Conservation (phyloP, 2,888 invertebrate species). For the Cheilosia pagana region DNA sequence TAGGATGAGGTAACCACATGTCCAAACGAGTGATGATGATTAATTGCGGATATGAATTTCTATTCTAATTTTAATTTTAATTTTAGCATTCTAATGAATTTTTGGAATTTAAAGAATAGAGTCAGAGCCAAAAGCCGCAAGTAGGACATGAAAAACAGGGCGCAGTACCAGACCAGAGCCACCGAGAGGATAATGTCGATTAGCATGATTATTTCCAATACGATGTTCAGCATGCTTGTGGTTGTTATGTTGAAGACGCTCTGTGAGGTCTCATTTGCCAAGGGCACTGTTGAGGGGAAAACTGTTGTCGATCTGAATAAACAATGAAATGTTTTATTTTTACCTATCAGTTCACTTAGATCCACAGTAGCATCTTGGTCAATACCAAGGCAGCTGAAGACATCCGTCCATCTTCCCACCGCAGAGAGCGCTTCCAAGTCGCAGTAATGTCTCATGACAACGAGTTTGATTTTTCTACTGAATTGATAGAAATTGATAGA, state of each 20-base stretch:
- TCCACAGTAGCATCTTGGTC: neutral
- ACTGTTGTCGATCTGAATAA: neutral
- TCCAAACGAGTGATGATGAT: conserved; percentile 2
- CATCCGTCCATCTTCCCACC: neutral
- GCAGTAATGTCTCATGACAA: neutral
- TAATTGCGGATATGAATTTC: neutral
- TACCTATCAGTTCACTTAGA: conserved; percentile 2
- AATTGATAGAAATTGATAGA: too few relatives aligned
- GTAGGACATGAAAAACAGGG: neutral
- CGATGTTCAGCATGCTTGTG: neutral
- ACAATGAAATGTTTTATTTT: neutral
- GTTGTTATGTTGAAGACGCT: neutral
- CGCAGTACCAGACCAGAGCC: neutral
- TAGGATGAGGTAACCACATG: conserved; percentile 6
- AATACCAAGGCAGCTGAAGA: conserved; percentile 1
- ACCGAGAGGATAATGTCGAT: neutral
- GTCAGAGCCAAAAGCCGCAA: neutral
- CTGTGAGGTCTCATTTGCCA: neutral
- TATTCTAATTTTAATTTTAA: neutral
- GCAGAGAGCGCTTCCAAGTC: conserved; percentile 5
- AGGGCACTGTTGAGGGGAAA: neutral
- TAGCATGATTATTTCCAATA: neutral
- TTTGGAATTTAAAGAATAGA: neutral
- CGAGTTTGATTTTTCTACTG: too few relatives aligned
- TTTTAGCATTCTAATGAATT: neutral